Evolutionary conservation across 2,797 vertebrate species (phyloP).

Genomic region (Xyrichtys novacula): DNA sequence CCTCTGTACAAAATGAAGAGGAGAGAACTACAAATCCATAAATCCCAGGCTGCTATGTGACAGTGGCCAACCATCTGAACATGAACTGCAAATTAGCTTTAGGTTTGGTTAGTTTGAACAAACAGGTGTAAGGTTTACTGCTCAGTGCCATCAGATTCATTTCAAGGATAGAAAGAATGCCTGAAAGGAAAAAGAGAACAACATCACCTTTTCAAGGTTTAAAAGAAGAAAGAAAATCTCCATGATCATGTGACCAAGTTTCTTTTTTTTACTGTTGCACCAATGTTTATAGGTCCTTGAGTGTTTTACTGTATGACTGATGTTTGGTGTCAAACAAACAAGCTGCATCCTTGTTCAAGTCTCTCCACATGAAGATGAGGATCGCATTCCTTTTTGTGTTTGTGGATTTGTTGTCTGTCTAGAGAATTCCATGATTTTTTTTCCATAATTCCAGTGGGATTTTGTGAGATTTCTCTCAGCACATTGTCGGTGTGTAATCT

Average conservation of each 20-base stretch:
- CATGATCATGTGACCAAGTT: conserved; percentile 68
- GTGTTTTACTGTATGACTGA: conserved; percentile 40
- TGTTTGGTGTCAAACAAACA: conserved; percentile 44
- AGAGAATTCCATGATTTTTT: conserved; percentile 66
- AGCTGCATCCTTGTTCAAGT: conserved; percentile 39
- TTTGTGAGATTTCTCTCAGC: conserved; percentile 34
- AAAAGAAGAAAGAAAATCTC: conserved; percentile 37
- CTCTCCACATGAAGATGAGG: conserved; percentile 40
- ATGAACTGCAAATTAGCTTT: conserved; percentile 24
- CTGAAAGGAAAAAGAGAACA: conserved; percentile 4
- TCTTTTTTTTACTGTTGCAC: conserved; percentile 26
- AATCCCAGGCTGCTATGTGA: conserved; percentile 61
- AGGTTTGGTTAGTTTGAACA: conserved; percentile 44
- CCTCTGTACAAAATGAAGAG: conserved; percentile 36
- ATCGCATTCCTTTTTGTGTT: conserved; percentile 79
- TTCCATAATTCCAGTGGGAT: conserved; percentile 65
- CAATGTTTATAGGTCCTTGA: conserved; percentile 33
- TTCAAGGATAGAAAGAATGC: conserved; percentile 14
- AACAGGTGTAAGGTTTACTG: conserved; percentile 46
- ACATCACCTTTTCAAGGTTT: conserved; percentile 2
- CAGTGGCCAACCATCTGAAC: conserved; percentile 38
- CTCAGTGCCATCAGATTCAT: conserved; percentile 70
- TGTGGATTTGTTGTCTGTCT: conserved; percentile 47
- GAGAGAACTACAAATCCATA: conserved; percentile 59
- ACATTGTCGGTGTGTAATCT: conserved; percentile 30